Percentiles rank a stretch among this genome's conserved stretches.
These are phyloP conservation scores for Drosophila micromelanica DNA, from an alignment of 1,140 invertebrate species.

Conservation along the genomic window DNA sequence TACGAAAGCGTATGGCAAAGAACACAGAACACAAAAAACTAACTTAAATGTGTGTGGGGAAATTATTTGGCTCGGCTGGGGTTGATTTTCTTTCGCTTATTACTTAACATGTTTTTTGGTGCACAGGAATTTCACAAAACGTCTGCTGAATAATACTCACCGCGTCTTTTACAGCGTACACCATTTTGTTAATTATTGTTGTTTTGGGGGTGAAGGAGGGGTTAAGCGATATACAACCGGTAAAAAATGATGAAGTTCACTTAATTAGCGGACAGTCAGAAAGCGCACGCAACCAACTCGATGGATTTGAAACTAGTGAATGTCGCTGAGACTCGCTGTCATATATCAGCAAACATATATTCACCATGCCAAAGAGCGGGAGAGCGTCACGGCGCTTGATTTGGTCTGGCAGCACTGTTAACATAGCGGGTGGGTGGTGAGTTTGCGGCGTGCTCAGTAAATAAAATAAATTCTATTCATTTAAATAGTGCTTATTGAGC, in stretches of 20 bases:
- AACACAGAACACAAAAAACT: slow-evolving; percentile 8
- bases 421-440: background rate
- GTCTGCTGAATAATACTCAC: slow-evolving; percentile 51
- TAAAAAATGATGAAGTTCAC: slow-evolving; percentile 59
- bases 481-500: too few relatives aligned
- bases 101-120: slow-evolving; percentile 32
- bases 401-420: background rate
- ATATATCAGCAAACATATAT: slow-evolving; percentile 4
- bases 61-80: slow-evolving; percentile 8
- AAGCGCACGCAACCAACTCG: slow-evolving; percentile 47
- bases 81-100: slow-evolving; percentile 21
- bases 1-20: slow-evolving; percentile 41
- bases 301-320: slow-evolving; percentile 33
- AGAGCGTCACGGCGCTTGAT: background rate
- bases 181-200: slow-evolving; percentile 62
- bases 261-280: slow-evolving; percentile 55
- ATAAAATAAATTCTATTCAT: background rate
- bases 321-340: slow-evolving; percentile 20
- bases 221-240: slow-evolving; percentile 42
- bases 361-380: slow-evolving; percentile 21
- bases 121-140: slow-evolving; percentile 3
- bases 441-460: background rate
- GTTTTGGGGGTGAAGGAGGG: slow-evolving; percentile 4
- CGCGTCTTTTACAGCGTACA: slow-evolving; percentile 71
- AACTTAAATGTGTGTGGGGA: slow-evolving; percentile 18